Conservation (phyloP, 2,113 vertebrate species). For the Ondatra zibethicus region DNA sequence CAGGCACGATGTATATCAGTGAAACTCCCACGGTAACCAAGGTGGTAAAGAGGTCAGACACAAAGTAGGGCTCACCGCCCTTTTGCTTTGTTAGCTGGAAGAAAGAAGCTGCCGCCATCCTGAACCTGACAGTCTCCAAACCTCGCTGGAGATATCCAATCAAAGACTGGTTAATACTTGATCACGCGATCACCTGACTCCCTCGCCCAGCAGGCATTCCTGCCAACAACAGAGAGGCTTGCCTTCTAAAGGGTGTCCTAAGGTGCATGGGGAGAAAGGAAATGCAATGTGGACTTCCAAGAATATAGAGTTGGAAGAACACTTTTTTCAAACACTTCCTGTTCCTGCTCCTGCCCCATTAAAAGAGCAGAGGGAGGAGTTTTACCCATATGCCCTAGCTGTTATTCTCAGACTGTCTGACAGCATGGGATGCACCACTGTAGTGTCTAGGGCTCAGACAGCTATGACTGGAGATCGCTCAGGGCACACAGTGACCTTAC, state of each 20-base stretch:
- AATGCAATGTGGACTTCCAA: neutral
- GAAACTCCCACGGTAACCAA: neutral
- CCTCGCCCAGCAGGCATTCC: neutral
- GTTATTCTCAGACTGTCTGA: neutral
- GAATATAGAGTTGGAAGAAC: neutral
- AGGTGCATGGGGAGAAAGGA: neutral
- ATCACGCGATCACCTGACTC: neutral
- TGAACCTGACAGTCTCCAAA: neutral
- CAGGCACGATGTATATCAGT: neutral
- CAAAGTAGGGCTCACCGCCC: neutral
- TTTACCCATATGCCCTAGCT: neutral
- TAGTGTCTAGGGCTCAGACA: neutral
- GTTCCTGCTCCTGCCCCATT: neutral
- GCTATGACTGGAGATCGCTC: neutral
- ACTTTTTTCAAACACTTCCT: neutral
- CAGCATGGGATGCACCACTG: neutral
- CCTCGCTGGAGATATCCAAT: slow-evolving; percentile 16
- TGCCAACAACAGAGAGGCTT: neutral
- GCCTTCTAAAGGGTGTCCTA: neutral
- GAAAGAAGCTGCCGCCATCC: neutral
- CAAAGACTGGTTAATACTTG: neutral
- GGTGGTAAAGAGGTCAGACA: neutral
- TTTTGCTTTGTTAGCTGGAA: neutral
- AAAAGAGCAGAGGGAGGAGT: neutral
- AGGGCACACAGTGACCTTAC: neutral